Evolutionary conservation across 2,797 vertebrate genomes (phyloP).

Genomic region (Rhinatrema bivittatum): DNA sequence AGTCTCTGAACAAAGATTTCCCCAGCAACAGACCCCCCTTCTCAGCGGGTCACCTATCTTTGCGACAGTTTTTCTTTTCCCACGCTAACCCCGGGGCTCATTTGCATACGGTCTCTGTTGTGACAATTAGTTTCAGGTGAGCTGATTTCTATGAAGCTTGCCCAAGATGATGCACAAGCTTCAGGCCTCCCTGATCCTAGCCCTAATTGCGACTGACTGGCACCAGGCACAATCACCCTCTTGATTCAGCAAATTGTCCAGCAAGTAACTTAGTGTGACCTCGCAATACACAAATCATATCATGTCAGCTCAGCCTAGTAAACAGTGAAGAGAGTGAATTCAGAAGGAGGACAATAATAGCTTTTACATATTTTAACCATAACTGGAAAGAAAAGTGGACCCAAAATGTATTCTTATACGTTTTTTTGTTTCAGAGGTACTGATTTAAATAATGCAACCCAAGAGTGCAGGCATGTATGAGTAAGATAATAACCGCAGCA

Average conservation of each 20-base stretch:
- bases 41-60: slow-evolving; percentile 94
- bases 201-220: slow-evolving; percentile 98
- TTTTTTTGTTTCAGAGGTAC: too few species aligned
- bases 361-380: slow-evolving; percentile 33
- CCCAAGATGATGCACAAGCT: slow-evolving; percentile 66
- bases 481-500: too few species aligned
- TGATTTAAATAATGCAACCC: too few species aligned
- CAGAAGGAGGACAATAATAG: slow-evolving; percentile 28
- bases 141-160: slow-evolving; percentile 88
- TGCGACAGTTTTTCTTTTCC: slow-evolving; percentile 88
- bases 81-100: slow-evolving; percentile 95
- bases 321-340: slow-evolving; percentile 60
- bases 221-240: slow-evolving; percentile 94
- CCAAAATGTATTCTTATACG: too few species aligned
- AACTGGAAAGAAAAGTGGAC: slow-evolving; percentile 18
- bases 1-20: slow-evolving; percentile 83
- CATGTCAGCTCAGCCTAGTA: slow-evolving; percentile 72
- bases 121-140: slow-evolving; percentile 98
- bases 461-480: too few species aligned
- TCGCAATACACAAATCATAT: slow-evolving; percentile 76
- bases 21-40: slow-evolving; percentile 85
- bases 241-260: slow-evolving; percentile 83
- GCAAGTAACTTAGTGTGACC: slow-evolving; percentile 80
- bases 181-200: slow-evolving; percentile 74
- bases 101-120: slow-evolving; percentile 92